Evolutionary conservation across 2,797 vertebrate genomes (phyloP), one percentile per base, ranked within the genome.

Genomic region (Lateolabrax maculatus): DNA sequence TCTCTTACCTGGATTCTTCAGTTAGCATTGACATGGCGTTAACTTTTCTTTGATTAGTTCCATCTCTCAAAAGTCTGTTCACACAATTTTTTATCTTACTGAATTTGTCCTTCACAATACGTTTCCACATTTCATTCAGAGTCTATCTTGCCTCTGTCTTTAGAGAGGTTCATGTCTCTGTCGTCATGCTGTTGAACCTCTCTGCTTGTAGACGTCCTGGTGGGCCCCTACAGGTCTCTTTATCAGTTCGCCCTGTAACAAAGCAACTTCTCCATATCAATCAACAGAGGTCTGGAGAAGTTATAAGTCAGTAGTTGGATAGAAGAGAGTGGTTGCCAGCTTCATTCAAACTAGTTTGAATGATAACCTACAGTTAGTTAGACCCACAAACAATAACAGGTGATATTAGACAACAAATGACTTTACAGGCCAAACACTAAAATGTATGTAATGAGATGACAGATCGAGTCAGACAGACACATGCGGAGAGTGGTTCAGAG

Each of bases 141-240:
- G 68, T 71, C 79, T 63, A 53, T 53, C 78, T 77, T 75, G 37
- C 76, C 71, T 71, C 53, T 78, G 63, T 79, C 63, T 70, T 78
- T 61, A 56, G 34, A 84, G 72, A 71, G 75, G 62, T 71, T 81
- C 78, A 80, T 62, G 41, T 83, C 71, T 75, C 44, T 71, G 71
- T 84, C 52, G 39, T 74, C 84, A 80, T 80, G 62, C 60, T 65
- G 83, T 89, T 82, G 77, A 83, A 80, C 75, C 74, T 84, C 66
- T 81, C 81, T 78, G 69, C 71, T 80, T 77, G 58, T 77, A 56
- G 82, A 79, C 79, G 76, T 83, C 66, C 34, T 43, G 23, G 36
- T 68, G 21, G 76, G n/a, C 51, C 65, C n/a, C 71, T 75, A 74
- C 72, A 2, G 68, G 55, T 76, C 57, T 73, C 58, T 18, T 58